Base-by-base conservation (phyloP, 2,113 vertebrate species). In the Dicaeum eximium region DNA sequence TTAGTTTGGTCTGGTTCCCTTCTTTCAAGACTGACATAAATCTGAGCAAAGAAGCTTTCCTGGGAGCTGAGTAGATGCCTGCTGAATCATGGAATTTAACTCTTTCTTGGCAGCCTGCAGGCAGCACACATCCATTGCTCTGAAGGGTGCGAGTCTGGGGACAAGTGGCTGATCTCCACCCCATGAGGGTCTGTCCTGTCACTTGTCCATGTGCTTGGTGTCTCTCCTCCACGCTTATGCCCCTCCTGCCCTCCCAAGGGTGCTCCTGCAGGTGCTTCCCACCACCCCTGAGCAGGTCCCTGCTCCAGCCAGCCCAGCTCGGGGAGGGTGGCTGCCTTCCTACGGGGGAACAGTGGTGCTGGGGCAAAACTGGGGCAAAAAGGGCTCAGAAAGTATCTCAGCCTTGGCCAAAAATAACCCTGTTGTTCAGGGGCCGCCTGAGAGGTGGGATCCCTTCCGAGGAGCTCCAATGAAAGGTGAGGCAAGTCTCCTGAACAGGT, bases 401-500 rank as follows among this genome's bases (percentile, higher is more conserved):
- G 40, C 53, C 80, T 44, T 69, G 67, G 65, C 45, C 60, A 85
- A 74, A 89, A 96, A 86, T 82, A 83, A 54, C 60, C 86, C 48
- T 48, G 13, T 31, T 67, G 27, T 72, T 89, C 86, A 58, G 87
- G 91, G 67, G 53, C 77, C 3, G 9, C 6, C 54, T 92, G 84
- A 90, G 42, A 97, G 65, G 91, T 88, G 85, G 83, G 86, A 90
- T 88, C 80, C 88, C 71, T 92, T 92, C 61, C 2, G 33, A 95
- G 89, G 93, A 90, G 95, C 93, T 93, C 96, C 85, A 30, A 21
- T 94, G 94, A 95, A 96, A 98, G 93, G 78, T 94, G 93, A 97
- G 87, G 93, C 45, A 66, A 92, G 88, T 92, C 86, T 93, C 93
- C 81, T 72, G 93, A 96, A 92, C 94, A 95, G 86, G 75, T 95